Evolutionary conservation across 1,140 invertebrate genomes (phyloP), one percentile per base, ranked within the genome.

Genomic region (Neodiprion virginianus): DNA sequence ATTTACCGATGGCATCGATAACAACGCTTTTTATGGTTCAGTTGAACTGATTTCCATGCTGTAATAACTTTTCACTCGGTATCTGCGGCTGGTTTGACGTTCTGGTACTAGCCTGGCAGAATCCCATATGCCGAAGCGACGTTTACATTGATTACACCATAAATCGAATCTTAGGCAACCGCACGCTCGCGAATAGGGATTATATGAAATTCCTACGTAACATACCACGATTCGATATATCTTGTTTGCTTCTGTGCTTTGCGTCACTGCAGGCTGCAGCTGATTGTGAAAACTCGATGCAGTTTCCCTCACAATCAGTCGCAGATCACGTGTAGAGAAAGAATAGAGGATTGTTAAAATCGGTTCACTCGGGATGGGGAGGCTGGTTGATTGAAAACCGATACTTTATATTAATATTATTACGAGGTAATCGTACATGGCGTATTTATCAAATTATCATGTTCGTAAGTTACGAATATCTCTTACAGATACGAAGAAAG

Each of bases 201-300:
- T 61, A 61, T 61, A 61, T 61, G 53, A 61, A 61, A 61, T 61
- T 61, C 53, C 53, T 61, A 61, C n/a, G 53, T 8, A 61, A 61
- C 53, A 61, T 61, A 17, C 53, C 53, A 61, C 53, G 53, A 61
- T 61, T 17, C n/a, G n/a, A 61, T 61, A 61, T 61, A 61, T 61
- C 53, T 61, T 17, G 53, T 61, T 61, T 17, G 53, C 11, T 61
- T 7, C 11, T 61, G 53, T 17, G n/a, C 53, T 61, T 14, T 61
- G 53, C 53, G 53, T 61, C n/a, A 17, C 3, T 61, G 11, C 0
- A 12, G 53, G 8, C 53, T 61, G 5, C 53, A 61, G 8, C 53
- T 12, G 11, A 61, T 5, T 17, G 53, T 12, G 11, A 61, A 12
- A 61, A 61, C 11, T 5, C 7, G 8, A 14, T 61, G 5, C n/a